phyloP scores from a whole-genome alignment of 2,797 vertebrate genomes.

The Jordanella pulchra region DNA sequence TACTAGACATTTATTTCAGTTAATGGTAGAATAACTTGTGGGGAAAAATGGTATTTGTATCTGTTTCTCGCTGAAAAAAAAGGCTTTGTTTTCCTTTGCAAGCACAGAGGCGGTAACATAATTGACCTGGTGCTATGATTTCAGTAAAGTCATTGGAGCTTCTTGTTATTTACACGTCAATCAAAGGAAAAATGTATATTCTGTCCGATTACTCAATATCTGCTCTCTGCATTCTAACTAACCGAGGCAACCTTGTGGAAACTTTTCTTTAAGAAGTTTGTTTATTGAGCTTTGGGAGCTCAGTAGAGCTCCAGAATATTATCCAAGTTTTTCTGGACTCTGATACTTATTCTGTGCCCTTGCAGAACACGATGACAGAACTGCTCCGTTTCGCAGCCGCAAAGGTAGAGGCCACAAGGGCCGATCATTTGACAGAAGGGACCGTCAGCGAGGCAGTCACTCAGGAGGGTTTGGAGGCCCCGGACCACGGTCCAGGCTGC shows the following conservation, averaged over 20 bases:
- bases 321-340: neutral
- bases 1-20: no score
- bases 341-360: neutral
- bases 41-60: neutral
- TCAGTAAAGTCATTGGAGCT: neutral
- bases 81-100: neutral
- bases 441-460: constrained; percentile 73
- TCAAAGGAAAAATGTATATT: neutral
- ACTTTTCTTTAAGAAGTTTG: no score
- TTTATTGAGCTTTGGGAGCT: no score
- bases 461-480: constrained; percentile 65
- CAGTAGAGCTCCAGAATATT: neutral
- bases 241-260: neutral
- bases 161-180: neutral
- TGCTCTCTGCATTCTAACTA: neutral
- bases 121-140: neutral
- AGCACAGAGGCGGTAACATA: neutral
- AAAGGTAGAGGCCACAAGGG: constrained; percentile 84
- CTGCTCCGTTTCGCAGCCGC: constrained; percentile 80
- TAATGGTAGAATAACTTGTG: neutral
- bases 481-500: constrained; percentile 70
- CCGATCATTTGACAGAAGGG: constrained; percentile 76
- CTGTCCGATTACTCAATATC: neutral
- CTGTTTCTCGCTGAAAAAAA: neutral
- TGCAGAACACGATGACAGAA: constrained; percentile 87